Base-by-base conservation (phyloP, 1,140 invertebrate genomes). In the Batillaria attramentaria region DNA sequence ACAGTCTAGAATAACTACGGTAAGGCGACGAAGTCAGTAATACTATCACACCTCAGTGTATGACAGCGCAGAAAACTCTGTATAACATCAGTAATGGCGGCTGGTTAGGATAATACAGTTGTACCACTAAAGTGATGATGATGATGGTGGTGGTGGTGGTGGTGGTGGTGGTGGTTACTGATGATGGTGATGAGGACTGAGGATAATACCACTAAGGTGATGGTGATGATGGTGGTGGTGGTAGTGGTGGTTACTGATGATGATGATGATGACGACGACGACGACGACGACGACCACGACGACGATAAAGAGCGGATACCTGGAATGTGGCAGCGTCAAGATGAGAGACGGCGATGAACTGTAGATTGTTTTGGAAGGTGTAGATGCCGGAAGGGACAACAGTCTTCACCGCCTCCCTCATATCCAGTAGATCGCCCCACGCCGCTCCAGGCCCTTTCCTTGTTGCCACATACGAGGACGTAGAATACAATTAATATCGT, bases 291-390 rank as follows among this genome's bases (percentile, higher is more conserved):
- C 16, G 33, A 35, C n/a, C 13, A 54, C n/a, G 50, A 54, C n/a
- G 50, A 54, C n/a, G 50, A n/a, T 54, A n/a, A 54, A 16, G 50
- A 54, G n/a, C n/a, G n/a, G n/a, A n/a, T n/a, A 98, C 97, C 94
- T 99, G 99, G 93, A 98, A 98, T 31, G 98, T 99, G 24, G 98
- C 98, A 74, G 98, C 98, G 93, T 99, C 98, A 77, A 99, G 93
- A 93, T 99, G 97, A 28, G 97, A 97, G 35, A 98, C 95, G 5
- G 98, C 99, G 57, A 99, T 93, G 91, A 99, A 99, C 5, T 99
- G 92, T 68, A 99, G 93, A 93, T 99, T 99, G 90, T 99, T 99
- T 91, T 99, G 99, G 82, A 99, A 91, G 57, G 98, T 95, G 88
- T 99, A 99, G 0, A 99, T 93, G 84, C 98, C 93, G 3, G 98